Percentiles rank a stretch among this genome's conserved stretches.
Conservation (phyloP, 2,888 invertebrate genomes). For the Drosophila lutescens region DNA sequence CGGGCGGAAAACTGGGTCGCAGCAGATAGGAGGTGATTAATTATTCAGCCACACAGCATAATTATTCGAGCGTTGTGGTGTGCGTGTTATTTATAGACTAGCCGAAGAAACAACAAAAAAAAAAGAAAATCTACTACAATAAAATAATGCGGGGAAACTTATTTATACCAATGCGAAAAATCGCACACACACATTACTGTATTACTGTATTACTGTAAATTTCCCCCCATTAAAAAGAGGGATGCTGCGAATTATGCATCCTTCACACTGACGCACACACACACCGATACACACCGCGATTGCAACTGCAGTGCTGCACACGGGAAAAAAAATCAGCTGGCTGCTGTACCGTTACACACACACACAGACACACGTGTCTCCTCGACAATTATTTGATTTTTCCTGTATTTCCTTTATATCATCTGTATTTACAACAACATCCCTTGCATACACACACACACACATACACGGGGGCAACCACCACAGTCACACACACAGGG, state of each 20-base stretch:
- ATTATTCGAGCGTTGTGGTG: slow-evolving; percentile 32
- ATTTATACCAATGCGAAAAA: slow-evolving; percentile 43
- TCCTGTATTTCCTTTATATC: slow-evolving; percentile 30
- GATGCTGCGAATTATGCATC: slow-evolving; percentile 27
- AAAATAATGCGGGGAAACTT: slow-evolving; percentile 25
- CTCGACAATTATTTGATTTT: slow-evolving; percentile 36
- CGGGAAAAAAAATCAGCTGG: slow-evolving; percentile 29
- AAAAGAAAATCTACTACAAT: slow-evolving; percentile 23
- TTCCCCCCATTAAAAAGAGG: neutral
- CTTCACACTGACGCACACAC: slow-evolving; percentile 14
- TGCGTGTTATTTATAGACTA: slow-evolving; percentile 44
- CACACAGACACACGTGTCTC: slow-evolving; percentile 18
- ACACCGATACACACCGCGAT: slow-evolving; percentile 8
- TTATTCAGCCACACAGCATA: slow-evolving; percentile 41
- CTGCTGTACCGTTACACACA: slow-evolving; percentile 4
- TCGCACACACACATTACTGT: slow-evolving; percentile 9
- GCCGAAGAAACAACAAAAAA: slow-evolving; percentile 15
- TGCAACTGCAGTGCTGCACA: slow-evolving; percentile 16
- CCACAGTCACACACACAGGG: slow-evolving; percentile 5
- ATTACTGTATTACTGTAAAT: neutral
- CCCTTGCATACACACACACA: slow-evolving; percentile 34
- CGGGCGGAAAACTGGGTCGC: slow-evolving; percentile 28
- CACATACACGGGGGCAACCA: slow-evolving; percentile 2
- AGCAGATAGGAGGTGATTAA: slow-evolving; percentile 33
- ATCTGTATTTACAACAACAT: slow-evolving; percentile 37